These are phyloP conservation scores for Rafetus swinhoei DNA, from an alignment of 2,113 vertebrate genomes.

Conservation along the genomic window DNA sequence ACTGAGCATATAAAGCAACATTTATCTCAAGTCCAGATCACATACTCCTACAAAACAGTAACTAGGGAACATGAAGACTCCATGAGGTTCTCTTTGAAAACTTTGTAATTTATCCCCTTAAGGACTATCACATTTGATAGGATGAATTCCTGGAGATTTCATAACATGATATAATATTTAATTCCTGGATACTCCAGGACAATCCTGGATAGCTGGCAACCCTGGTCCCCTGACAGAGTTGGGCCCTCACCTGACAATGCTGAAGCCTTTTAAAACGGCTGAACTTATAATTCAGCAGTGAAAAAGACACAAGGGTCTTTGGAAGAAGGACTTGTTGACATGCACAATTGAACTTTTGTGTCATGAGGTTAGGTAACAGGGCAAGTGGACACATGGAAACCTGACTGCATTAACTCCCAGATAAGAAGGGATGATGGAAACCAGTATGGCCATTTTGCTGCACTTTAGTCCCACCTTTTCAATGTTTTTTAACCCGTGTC, in stretches of 20 bases:
- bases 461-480: not conserved
- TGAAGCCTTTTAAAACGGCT: not conserved
- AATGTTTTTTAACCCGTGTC: not conserved
- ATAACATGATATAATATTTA: too few species aligned
- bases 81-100: not conserved
- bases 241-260: not conserved
- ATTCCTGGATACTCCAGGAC: too few species aligned
- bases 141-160: too few species aligned
- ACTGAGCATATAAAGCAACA: not conserved
- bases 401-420: not conserved
- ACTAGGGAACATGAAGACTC: rapidly evolving
- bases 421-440: not conserved
- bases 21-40: rapidly evolving
- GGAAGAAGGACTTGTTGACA: not conserved
- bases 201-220: too few species aligned
- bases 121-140: too few species aligned
- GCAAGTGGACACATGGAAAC: not conserved
- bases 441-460: not conserved
- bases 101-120: rapidly evolving
- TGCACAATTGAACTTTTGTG: not conserved
- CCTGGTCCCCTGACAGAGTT: too few species aligned
- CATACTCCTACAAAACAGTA: not conserved
- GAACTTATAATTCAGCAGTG: not conserved
- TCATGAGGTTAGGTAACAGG: not conserved
- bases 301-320: rapidly evolving